A percentile compares a stretch with the other conserved stretches of the same genome.
Conservation (phyloP, 2,113 vertebrate genomes). For the Scalopus aquaticus region DNA sequence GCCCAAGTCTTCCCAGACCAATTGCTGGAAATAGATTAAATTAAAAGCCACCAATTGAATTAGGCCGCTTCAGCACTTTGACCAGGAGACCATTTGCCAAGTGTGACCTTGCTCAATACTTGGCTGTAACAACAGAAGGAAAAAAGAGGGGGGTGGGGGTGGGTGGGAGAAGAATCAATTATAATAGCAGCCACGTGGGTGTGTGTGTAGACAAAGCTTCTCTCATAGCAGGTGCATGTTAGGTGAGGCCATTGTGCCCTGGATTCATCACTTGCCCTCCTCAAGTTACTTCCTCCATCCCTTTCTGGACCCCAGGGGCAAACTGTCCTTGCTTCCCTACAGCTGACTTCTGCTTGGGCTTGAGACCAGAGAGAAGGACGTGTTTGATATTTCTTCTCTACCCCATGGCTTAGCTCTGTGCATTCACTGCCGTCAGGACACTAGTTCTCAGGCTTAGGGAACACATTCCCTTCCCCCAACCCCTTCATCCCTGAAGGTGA, state of each 20-base stretch:
- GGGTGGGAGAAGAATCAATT: background rate
- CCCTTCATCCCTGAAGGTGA: background rate
- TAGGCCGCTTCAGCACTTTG: background rate
- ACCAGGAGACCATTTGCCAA: conserved; percentile 6
- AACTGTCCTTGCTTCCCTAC: accelerated
- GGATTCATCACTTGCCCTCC: background rate
- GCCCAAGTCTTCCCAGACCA: background rate
- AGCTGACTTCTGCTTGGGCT: background rate
- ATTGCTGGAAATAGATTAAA: background rate
- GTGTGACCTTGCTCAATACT: background rate
- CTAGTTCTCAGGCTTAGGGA: background rate
- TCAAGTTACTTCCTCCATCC: background rate
- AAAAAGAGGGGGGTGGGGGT: too few species aligned
- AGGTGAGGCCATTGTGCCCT: accelerated
- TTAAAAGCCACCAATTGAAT: background rate
- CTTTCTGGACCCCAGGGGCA: background rate
- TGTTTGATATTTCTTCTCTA: background rate
- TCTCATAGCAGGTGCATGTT: background rate
- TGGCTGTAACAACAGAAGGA: background rate
- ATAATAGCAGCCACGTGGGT: background rate
- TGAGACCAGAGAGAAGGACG: background rate
- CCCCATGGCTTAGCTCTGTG: background rate
- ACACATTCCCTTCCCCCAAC: too few species aligned
- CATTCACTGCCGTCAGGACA: background rate
- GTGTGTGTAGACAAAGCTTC: accelerated